These are phyloP conservation scores for Sciaenops ocellatus DNA, from an alignment of 2,797 vertebrate genomes.

Conservation along the genomic window DNA sequence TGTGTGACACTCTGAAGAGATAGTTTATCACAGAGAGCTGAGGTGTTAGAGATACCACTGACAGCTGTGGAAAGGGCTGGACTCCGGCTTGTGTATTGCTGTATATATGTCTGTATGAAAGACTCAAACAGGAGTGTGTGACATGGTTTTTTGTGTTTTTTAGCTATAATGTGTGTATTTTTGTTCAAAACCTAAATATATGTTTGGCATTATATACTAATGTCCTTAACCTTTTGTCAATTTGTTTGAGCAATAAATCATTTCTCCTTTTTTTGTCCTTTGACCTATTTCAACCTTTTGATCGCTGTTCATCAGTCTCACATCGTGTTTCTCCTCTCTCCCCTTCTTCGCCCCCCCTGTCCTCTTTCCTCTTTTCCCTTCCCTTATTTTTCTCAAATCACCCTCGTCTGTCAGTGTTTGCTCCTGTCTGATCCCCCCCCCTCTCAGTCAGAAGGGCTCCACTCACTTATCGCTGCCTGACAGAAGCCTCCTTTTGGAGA, in stretches of 20 bases:
- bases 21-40: constrained; percentile 55
- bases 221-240: no score
- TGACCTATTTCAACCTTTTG: neutral
- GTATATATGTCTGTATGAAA: neutral
- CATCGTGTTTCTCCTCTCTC: constrained; percentile 13
- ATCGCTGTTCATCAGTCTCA: constrained; percentile 1
- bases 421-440: constrained; percentile 51
- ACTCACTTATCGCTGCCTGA: constrained; percentile 61
- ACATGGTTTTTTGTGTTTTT: neutral
- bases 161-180: neutral
- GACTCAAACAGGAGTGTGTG: neutral
- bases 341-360: neutral
- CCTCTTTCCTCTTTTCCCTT: constrained; percentile 27
- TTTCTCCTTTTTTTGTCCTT: neutral
- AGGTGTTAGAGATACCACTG: constrained; percentile 54
- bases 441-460: constrained; percentile 52
- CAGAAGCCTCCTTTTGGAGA: constrained; percentile 63
- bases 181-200: neutral
- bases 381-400: constrained; percentile 42
- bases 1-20: constrained; percentile 59
- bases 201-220: neutral
- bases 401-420: constrained; percentile 60
- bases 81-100: constrained; percentile 17
- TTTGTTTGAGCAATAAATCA: neutral
- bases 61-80: constrained; percentile 35